Conservation (phyloP, 2,113 vertebrate species). For the Lonchura striata region DNA sequence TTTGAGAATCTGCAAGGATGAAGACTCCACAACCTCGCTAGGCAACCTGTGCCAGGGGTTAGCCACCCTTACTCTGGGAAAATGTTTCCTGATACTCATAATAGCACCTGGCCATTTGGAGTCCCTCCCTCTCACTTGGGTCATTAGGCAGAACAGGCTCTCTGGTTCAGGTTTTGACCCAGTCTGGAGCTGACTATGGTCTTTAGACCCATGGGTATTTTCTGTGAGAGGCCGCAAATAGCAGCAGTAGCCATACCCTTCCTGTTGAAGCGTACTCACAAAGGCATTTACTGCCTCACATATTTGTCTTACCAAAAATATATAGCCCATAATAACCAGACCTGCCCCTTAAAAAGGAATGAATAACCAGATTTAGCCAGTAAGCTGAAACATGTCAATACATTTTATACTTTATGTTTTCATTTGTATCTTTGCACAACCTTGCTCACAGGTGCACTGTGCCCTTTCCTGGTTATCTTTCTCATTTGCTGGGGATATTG, state of each 20-base stretch:
- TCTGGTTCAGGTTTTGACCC: not conserved
- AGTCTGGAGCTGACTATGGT: fast-evolving
- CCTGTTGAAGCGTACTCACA: not conserved
- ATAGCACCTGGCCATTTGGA: not conserved
- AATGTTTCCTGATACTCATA: not conserved
- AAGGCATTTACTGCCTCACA: conserved; percentile 38
- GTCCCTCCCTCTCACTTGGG: not conserved
- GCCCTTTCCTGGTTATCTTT: conserved; percentile 46
- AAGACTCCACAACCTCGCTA: not conserved
- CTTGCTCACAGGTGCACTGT: conserved; percentile 18
- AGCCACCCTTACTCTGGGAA: not conserved
- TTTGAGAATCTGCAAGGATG: not conserved
- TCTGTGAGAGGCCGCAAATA: not conserved
- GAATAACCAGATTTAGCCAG: conserved; percentile 52
- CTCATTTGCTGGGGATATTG: not conserved
- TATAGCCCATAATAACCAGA: conserved; percentile 20
- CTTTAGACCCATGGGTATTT: not conserved
- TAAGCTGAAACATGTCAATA: conserved; percentile 39
- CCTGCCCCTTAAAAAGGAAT: not conserved
- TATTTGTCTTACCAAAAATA: conserved; percentile 51
- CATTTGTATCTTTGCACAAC: conserved; percentile 34
- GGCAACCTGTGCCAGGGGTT: not conserved
- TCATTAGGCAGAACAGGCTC: not conserved
- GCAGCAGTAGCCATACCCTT: conserved; percentile 27
- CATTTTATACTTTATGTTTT: conserved; percentile 38